These are phyloP conservation scores for Vireo griseus DNA, from an alignment of 2,797 vertebrate species.

Conservation along the genomic window DNA sequence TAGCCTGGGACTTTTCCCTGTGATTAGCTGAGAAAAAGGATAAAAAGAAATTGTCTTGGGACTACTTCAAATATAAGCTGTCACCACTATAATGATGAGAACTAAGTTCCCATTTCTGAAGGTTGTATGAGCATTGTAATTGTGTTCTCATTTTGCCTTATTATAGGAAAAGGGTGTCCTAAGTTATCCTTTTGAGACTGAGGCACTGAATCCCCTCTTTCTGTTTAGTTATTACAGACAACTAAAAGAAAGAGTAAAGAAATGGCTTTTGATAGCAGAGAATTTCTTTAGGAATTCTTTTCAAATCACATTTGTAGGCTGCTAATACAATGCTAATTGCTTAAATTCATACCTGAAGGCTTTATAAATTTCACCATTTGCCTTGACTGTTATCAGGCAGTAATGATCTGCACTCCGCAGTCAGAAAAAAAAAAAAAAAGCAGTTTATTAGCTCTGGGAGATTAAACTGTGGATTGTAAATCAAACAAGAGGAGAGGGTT, in stretches of 20 bases:
- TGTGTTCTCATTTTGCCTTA: background rate
- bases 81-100: background rate
- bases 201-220: background rate
- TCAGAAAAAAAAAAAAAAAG: background rate
- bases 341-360: constrained; percentile 41
- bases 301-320: background rate
- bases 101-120: background rate
- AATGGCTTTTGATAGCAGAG: background rate
- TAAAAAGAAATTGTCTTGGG: background rate
- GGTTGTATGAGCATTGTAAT: background rate
- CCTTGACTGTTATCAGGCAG: background rate
- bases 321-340: background rate
- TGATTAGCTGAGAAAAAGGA: background rate
- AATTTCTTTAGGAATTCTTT: background rate
- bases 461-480: background rate
- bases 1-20: background rate
- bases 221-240: background rate
- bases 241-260: background rate
- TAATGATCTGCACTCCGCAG: background rate
- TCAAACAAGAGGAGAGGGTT: background rate
- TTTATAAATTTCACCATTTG: constrained; percentile 11
- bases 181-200: background rate
- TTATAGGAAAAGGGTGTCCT: background rate
- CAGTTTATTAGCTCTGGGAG: background rate
- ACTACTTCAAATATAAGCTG: background rate